Evolutionary conservation across 2,797 vertebrate species (phyloP).

Genomic region (Chrysocyon brachyurus): DNA sequence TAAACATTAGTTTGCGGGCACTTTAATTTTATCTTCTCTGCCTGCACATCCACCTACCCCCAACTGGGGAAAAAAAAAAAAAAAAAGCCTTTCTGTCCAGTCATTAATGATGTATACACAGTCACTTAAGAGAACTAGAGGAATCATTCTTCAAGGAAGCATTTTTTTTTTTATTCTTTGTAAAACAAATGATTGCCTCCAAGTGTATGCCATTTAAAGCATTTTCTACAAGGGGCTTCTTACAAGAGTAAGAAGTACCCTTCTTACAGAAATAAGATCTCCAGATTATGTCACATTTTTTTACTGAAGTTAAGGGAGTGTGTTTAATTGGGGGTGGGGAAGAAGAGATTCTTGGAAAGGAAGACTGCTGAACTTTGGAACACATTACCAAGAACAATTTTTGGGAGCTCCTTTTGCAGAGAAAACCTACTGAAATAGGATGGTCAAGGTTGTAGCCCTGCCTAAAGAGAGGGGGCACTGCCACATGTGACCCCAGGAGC

Average conservation of each 20-base stretch:
- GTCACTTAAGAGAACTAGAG: conserved; percentile 69
- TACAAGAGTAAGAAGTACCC: background rate
- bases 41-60: background rate
- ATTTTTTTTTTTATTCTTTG: background rate
- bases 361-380: background rate
- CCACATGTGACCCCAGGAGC: background rate
- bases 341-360: background rate
- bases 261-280: conserved; percentile 57
- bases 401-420: background rate
- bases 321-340: background rate
- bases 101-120: conserved; percentile 80
- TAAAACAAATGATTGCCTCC: conserved; percentile 64
- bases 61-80: background rate
- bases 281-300: conserved; percentile 50
- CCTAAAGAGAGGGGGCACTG: background rate
- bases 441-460: background rate
- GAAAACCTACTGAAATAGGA: background rate
- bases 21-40: conserved; percentile 79
- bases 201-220: conserved; percentile 38
- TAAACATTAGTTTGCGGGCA: conserved; percentile 54
- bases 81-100: conserved; percentile 56
- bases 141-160: conserved; percentile 63
- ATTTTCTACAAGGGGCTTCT: background rate
- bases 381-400: background rate
- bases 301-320: conserved; percentile 38